phyloP scores from a whole-genome alignment of 2,888 invertebrate species.

The Netelia virgata region DNA sequence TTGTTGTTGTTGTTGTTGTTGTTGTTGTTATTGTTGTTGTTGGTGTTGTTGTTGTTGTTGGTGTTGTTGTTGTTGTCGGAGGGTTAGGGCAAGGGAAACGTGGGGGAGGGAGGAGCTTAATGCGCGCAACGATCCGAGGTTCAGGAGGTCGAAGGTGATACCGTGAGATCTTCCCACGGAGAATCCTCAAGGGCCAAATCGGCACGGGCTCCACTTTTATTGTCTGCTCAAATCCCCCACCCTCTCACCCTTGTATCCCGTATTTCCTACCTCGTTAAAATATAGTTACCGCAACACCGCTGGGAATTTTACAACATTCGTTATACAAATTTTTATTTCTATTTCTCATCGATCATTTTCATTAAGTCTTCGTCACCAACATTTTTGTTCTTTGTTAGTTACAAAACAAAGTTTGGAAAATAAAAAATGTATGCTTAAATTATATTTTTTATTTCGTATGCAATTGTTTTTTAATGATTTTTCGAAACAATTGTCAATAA shows the following conservation, averaged over 20 bases:
- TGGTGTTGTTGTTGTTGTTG: slow-evolving; percentile 63
- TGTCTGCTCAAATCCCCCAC: slow-evolving; percentile 37
- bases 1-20: slow-evolving; percentile 63
- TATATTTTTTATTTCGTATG: too few relatives aligned
- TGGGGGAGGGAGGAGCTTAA: slow-evolving; percentile 63
- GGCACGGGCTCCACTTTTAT: slow-evolving; percentile 62
- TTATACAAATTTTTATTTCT: too few relatives aligned
- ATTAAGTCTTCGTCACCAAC: not conserved
- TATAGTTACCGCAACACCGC: not conserved
- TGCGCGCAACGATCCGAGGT: slow-evolving; percentile 62
- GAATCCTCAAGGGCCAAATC: slow-evolving; percentile 64
- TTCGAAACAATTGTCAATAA: too few relatives aligned
- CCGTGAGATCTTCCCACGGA: slow-evolving; percentile 82
- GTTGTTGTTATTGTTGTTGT: slow-evolving; percentile 65
- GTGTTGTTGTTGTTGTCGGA: slow-evolving; percentile 45
- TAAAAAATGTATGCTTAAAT: too few relatives aligned
- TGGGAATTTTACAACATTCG: not conserved
- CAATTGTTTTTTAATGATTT: too few relatives aligned
- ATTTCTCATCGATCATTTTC: not conserved
- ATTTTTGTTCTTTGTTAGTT: not conserved
- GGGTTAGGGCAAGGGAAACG: slow-evolving; percentile 41
- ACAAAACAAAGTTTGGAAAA: too few relatives aligned
- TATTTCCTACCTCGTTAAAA: slow-evolving; percentile 41
- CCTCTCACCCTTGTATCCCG: not conserved
- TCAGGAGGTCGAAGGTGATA: slow-evolving; percentile 78